Evolutionary conservation across 1,140 invertebrate genomes (phyloP).

Genomic region (Pseudomyrmex cubaensis): DNA sequence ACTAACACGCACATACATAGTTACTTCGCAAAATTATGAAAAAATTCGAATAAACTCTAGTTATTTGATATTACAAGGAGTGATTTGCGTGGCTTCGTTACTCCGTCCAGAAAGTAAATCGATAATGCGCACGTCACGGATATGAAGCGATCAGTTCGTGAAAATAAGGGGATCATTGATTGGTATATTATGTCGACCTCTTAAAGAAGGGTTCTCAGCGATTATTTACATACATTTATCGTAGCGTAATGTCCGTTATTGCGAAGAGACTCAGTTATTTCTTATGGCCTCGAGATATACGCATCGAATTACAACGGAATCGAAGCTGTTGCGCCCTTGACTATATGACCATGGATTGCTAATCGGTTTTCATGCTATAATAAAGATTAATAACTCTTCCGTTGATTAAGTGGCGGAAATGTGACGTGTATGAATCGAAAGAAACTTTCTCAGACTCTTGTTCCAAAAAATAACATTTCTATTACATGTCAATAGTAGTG

Average conservation of each 20-base stretch:
- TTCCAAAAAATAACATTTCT: too few species aligned
- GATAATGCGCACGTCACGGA: conserved; percentile 31
- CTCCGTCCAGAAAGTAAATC: neutral
- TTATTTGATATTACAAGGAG: neutral
- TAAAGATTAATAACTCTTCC: too few species aligned
- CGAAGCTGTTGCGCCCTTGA: neutral
- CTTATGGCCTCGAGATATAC: neutral
- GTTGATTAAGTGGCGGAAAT: too few species aligned
- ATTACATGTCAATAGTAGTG: conserved; percentile 21
- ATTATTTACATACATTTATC: conserved; percentile 20
- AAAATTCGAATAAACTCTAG: neutral
- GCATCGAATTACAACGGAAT: neutral
- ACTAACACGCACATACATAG: neutral
- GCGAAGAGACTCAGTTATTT: neutral
- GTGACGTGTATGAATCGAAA: too few species aligned
- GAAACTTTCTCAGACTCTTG: too few species aligned
- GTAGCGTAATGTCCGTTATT: conserved; percentile 6
- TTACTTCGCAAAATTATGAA: neutral
- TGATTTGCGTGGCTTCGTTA: conserved; percentile 45
- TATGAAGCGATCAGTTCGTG: conserved; percentile 51
- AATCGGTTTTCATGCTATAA: too few species aligned
- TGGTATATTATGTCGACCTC: neutral
- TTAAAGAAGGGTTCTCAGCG: conserved; percentile 9
- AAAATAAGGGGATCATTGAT: conserved; percentile 8
- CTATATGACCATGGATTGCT: too few species aligned